phyloP scores from a whole-genome alignment of 2,113 vertebrate species.

The Pollachius pollachius region DNA sequence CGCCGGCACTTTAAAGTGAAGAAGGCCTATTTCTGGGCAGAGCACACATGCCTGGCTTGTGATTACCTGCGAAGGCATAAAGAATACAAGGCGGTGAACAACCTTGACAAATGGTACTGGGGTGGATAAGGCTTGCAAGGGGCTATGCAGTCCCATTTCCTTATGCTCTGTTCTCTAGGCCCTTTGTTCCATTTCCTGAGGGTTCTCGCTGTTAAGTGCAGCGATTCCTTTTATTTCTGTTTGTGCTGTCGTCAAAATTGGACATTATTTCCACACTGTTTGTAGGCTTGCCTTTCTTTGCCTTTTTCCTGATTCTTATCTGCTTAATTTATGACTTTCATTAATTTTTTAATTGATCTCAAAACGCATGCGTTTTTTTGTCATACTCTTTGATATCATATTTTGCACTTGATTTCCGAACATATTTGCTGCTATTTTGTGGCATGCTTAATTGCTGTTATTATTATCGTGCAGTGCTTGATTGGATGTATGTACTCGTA shows the following conservation, averaged over 20 bases:
- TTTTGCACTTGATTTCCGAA: conserved; percentile 25
- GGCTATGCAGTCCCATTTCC: conserved; percentile 23
- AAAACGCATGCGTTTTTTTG: conserved; percentile 37
- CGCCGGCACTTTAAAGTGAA: conserved; percentile 91
- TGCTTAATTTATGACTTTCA: conserved; percentile 12
- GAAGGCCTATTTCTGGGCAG: conserved; percentile 91
- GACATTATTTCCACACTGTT: conserved; percentile 26
- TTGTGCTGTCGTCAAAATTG: conserved; percentile 36
- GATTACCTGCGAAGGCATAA: conserved; percentile 91
- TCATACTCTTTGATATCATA: conserved; percentile 6
- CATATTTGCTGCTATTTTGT: conserved; percentile 47
- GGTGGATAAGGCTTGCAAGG: conserved; percentile 66
- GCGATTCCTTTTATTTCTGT: conserved; percentile 27
- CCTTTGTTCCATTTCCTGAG: conserved; percentile 25
- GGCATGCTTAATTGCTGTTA: conserved; percentile 8
- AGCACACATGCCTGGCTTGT: conserved; percentile 94
- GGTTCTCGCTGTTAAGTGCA: conserved; percentile 30
- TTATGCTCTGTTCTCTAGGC: conserved; percentile 42
- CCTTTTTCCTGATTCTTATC: conserved; percentile 32
- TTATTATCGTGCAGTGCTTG: conserved; percentile 12
- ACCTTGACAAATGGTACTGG: conserved; percentile 97
- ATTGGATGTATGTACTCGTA: conserved; percentile 12
- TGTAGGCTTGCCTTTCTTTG: conserved; percentile 53
- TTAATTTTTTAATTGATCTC: conserved; percentile 21
- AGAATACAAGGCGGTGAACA: conserved; percentile 90